These are phyloP conservation scores for Anthrax anthrax DNA, from an alignment of 2,888 invertebrate species.

Conservation along the genomic window DNA sequence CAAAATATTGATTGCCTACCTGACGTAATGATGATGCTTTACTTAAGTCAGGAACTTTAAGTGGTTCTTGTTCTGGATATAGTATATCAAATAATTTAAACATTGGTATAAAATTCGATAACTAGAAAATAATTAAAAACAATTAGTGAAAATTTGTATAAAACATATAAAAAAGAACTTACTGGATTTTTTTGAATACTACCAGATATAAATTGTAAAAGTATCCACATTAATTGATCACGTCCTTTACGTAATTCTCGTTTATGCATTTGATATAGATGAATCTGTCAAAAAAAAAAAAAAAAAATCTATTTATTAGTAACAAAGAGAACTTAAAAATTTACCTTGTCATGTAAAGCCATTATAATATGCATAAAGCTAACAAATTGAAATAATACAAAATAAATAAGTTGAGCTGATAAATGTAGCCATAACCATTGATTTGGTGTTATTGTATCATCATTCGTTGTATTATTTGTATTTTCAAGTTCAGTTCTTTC, in stretches of 20 bases:
- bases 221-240: constrained; percentile 98
- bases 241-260: constrained; percentile 76
- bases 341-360: constrained; percentile 69
- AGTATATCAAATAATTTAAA: constrained; percentile 81
- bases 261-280: constrained; percentile 25
- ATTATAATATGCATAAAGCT: constrained; percentile 86
- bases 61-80: constrained; percentile 81
- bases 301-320: neutral
- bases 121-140: constrained; percentile 35
- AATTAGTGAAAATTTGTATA: no score
- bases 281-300: constrained; percentile 39
- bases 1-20: constrained; percentile 10
- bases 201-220: constrained; percentile 92
- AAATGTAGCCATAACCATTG: constrained; percentile 88
- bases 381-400: constrained; percentile 87
- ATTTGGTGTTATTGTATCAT: constrained; percentile 28
- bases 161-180: constrained; percentile 19
- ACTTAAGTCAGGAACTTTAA: constrained; percentile 78
- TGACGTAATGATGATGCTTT: constrained; percentile 50
- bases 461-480: constrained; percentile 37
- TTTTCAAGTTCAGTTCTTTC: constrained; percentile 68
- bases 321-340: neutral
- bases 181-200: constrained; percentile 89
- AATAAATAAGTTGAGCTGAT: constrained; percentile 86
- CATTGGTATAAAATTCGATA: constrained; percentile 77